Conservation (phyloP, 1,140 invertebrate genomes). For the Bombus sibiricus region DNA sequence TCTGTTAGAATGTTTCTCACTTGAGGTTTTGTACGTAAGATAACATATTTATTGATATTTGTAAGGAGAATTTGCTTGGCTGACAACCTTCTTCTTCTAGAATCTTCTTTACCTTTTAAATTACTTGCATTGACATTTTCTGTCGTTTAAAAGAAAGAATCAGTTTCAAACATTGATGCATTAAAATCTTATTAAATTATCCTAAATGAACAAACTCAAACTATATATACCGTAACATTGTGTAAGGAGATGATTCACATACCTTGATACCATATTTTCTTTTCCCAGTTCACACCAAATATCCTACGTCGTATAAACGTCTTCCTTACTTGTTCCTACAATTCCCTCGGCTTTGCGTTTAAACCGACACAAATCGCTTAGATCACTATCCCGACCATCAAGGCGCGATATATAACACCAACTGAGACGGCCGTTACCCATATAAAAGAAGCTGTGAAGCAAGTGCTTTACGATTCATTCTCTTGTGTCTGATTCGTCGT, state of each 20-base stretch:
- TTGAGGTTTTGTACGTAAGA: not conserved
- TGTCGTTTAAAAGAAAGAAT: not conserved
- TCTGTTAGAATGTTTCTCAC: not conserved
- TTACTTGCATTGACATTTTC: not conserved
- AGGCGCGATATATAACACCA: not conserved
- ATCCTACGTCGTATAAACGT: not conserved
- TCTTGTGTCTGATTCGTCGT: not conserved
- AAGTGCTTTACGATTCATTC: slow-evolving; percentile 19
- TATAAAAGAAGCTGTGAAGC: slow-evolving; percentile 9
- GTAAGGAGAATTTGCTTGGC: not conserved
- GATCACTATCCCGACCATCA: not conserved
- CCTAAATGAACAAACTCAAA: not conserved
- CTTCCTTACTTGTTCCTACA: not conserved
- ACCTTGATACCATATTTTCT: not conserved
- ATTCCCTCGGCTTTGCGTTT: not conserved
- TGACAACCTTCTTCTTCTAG: too few species aligned
- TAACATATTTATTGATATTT: not conserved
- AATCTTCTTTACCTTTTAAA: not conserved
- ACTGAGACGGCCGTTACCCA: not conserved
- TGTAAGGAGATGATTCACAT: not conserved
- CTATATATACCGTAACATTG: not conserved
- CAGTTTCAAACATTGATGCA: not conserved
- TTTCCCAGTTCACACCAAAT: not conserved
- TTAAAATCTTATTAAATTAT: not conserved
- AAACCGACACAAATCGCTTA: not conserved